Percentiles rank a stretch among this genome's conserved stretches.
These are phyloP conservation scores for Sympetrum striolatum DNA, from an alignment of 2,888 invertebrate species.

Conservation along the genomic window DNA sequence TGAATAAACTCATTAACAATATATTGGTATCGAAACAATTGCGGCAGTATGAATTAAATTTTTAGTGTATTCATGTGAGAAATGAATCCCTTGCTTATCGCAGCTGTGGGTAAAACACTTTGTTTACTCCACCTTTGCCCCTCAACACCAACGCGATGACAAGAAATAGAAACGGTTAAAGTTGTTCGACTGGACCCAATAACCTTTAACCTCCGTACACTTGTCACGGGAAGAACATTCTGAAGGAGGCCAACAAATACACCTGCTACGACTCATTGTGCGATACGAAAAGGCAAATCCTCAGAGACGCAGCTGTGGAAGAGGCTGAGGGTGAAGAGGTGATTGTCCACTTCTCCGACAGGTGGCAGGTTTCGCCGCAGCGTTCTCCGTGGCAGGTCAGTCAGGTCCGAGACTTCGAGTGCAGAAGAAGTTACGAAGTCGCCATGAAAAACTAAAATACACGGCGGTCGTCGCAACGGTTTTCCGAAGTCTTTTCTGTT, in stretches of 20 bases:
- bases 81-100: too few relatives aligned
- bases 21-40: too few relatives aligned
- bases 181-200: background rate
- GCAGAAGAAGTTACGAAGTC: background rate
- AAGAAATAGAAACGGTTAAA: background rate
- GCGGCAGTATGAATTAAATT: too few relatives aligned
- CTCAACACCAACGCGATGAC: background rate
- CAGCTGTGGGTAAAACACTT: too few relatives aligned
- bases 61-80: too few relatives aligned
- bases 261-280: conserved; percentile 6
- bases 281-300: background rate
- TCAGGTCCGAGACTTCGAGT: conserved; percentile 29
- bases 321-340: background rate
- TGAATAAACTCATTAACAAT: too few relatives aligned
- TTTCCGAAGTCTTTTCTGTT: background rate
- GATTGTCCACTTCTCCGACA: conserved; percentile 37
- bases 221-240: background rate
- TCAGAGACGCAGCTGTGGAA: background rate
- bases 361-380: conserved; percentile 33
- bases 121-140: too few relatives aligned
- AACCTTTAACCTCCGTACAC: background rate
- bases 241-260: background rate
- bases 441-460: background rate
- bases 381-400: conserved; percentile 40
- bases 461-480: background rate